Base-by-base conservation (phyloP, 2,797 vertebrate species). In the Potorous gilbertii region DNA sequence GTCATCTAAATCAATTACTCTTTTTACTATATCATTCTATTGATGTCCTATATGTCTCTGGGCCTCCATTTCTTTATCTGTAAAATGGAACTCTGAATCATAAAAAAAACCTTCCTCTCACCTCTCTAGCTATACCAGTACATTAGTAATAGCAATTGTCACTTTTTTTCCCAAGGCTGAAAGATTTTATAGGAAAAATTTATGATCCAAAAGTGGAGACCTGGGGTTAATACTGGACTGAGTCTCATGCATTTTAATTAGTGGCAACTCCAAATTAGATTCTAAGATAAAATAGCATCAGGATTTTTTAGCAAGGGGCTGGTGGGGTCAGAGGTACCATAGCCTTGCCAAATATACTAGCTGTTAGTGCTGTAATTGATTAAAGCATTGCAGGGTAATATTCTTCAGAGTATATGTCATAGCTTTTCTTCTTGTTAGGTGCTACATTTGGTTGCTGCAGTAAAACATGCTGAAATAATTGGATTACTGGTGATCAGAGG, bases 221-320 rank as follows among this genome's bases (percentile, higher is more conserved):
- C 62, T 87, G 93, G 95, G 98, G 97, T 98, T 98, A 98, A 97
- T 96, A 91, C 90, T 96, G 40, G 94, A 96, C 95, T 56, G 46
- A 87, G 95, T 92, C 96, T 95, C 62, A 87, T 5, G 1, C 96
- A 96, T 98, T 98, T 98, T 98, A 99, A 98, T 98, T 98, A 98
- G 96, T 93, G 96, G 96, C 95, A 98, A 98, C 96, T 91, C 93
- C 95, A 98, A 98, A 98, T 98, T 97, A 98, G 98, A 98, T 97
- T 98, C 54, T 24, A 52, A 92, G 96, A 93, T 98, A 98, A 98
- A 98, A 98, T 96, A 95, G 94, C 94, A 91, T 96, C 93, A 56
- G 89, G 59, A 87, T 87, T 87, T 95, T 94, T 97, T 97, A 97
- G 92, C 57, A 24, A 0, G 93, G 94, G 97, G 94, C 95, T 96